Evolutionary conservation across 92 coral and sea anemone species (phyloP).

Genomic region (Virgularia gustaviana): DNA sequence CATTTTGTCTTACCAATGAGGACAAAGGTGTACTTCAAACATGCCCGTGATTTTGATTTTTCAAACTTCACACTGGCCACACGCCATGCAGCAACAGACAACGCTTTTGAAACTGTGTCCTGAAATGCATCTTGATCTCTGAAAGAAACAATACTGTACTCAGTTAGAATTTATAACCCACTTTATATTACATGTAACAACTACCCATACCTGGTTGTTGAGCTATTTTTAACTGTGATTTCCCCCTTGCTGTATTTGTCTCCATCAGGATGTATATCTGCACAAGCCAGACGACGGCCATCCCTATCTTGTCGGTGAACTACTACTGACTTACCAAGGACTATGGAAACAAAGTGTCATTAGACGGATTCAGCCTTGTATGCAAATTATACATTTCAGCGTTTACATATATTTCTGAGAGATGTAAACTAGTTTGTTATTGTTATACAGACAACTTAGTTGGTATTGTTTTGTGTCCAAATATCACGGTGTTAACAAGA

Average conservation of each 20-base stretch:
- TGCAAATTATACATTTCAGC: too few species aligned
- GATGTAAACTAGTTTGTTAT: too few species aligned
- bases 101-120: conserved; percentile 35
- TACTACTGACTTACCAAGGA: conserved; percentile 72
- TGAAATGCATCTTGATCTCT: conserved; percentile 47
- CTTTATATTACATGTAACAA: not conserved
- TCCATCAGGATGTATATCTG: conserved; percentile 55
- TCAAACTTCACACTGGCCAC: conserved; percentile 51
- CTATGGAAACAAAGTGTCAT: conserved; percentile 42
- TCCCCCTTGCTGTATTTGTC: conserved; percentile 10
- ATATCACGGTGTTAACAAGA: too few species aligned
- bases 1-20: conserved; percentile 46
- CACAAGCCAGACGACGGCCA: conserved; percentile 70
- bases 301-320: conserved; percentile 63
- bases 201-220: conserved; percentile 13
- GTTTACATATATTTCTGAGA: too few species aligned
- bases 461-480: too few species aligned
- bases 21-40: conserved; percentile 56
- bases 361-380: too few species aligned
- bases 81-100: conserved; percentile 62
- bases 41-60: conserved; percentile 31
- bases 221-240: conserved; percentile 1
- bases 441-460: too few species aligned
- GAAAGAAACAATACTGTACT: too few species aligned
- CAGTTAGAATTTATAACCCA: too few species aligned